These are phyloP conservation scores for Macquaria ambigua DNA, from an alignment of 2,113 vertebrate genomes.

Conservation along the genomic window DNA sequence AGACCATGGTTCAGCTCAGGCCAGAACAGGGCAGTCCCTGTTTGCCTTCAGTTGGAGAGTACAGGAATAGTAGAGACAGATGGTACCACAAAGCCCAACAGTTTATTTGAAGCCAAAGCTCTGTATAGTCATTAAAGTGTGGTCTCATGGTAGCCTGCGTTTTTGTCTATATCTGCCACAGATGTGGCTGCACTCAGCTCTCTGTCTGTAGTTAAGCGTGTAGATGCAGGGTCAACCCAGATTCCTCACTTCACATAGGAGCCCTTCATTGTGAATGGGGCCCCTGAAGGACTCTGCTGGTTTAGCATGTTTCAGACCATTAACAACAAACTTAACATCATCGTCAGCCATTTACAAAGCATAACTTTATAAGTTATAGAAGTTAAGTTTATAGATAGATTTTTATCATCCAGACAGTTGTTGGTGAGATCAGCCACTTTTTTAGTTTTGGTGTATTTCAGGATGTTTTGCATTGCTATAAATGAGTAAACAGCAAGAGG, in stretches of 20 bases:
- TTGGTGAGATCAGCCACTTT: not conserved
- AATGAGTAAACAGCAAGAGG: not conserved
- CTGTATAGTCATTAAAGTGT: slow-evolving; percentile 78
- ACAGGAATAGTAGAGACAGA: slow-evolving; percentile 68
- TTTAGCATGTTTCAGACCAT: slow-evolving; percentile 23
- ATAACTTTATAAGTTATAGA: not conserved
- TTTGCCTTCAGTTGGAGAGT: slow-evolving; percentile 29
- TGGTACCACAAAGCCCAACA: slow-evolving; percentile 67
- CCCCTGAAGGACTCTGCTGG: slow-evolving; percentile 11
- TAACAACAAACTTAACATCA: slow-evolving; percentile 2
- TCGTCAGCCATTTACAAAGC: not conserved
- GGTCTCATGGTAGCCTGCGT: slow-evolving; percentile 66
- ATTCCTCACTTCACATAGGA: slow-evolving; percentile 46
- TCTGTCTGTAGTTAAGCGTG: slow-evolving; percentile 61
- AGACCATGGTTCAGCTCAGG: slow-evolving; percentile 15
- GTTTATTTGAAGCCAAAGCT: slow-evolving; percentile 78
- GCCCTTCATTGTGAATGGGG: slow-evolving; percentile 4
- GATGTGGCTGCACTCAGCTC: slow-evolving; percentile 67
- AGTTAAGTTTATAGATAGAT: not conserved
- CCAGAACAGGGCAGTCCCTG: slow-evolving; percentile 45
- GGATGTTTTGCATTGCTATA: not conserved
- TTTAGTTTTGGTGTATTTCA: not conserved
- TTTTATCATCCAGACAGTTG: not conserved
- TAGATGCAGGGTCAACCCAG: slow-evolving; percentile 40
- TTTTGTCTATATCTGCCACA: slow-evolving; percentile 76